These are phyloP conservation scores for Platyrinchus mystaceus DNA, from an alignment of 2,797 vertebrate genomes.

Conservation along the genomic window DNA sequence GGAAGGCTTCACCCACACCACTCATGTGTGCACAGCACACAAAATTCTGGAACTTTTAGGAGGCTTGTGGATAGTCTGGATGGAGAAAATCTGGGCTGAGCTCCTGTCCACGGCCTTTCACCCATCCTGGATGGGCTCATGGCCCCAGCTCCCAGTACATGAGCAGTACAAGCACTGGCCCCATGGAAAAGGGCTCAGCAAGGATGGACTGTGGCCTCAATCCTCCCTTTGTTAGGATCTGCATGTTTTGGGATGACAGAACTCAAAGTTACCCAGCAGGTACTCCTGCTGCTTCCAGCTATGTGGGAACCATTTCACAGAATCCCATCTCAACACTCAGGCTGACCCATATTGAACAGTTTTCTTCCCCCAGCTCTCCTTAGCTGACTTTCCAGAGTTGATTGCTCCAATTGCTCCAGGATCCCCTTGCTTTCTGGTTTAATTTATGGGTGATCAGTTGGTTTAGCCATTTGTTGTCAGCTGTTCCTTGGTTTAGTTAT, in stretches of 20 bases:
- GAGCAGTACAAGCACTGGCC: accelerated
- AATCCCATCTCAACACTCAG: not conserved
- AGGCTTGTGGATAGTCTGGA: not conserved
- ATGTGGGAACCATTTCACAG: not conserved
- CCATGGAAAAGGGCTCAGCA: not conserved
- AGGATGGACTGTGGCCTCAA: not conserved
- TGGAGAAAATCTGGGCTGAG: not conserved
- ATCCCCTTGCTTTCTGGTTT: not conserved
- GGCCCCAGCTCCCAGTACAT: not conserved
- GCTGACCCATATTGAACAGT: not conserved
- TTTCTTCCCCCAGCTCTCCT: not conserved
- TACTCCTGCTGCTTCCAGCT: not conserved
- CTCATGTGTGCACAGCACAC: not conserved
- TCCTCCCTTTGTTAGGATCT: not conserved
- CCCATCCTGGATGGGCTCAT: accelerated
- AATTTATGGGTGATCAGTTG: not conserved
- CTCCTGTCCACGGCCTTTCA: not conserved
- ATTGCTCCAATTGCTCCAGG: not conserved
- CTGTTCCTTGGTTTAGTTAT: not conserved
- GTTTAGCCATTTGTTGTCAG: not conserved
- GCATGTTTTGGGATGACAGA: not conserved
- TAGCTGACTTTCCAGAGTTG: not conserved
- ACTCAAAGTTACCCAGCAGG: not conserved
- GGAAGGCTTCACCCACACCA: not conserved
- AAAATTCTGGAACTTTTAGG: not conserved